Conservation (phyloP, 2,888 invertebrate species). For the Microplitis manilae region DNA sequence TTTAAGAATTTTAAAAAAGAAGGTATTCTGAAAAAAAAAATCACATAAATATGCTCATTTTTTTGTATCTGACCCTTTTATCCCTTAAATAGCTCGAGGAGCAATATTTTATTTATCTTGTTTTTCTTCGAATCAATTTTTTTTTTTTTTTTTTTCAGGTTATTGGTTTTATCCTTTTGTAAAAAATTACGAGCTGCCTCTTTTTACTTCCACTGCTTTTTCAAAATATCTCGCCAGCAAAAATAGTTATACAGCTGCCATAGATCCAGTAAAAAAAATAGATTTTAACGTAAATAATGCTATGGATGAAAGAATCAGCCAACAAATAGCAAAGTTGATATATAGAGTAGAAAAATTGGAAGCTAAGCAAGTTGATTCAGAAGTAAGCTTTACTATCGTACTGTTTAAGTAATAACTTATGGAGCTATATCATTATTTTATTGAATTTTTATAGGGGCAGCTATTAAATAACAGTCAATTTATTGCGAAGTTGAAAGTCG, state of each 20-base stretch:
- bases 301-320: constrained; percentile 46
- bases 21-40: too few relatives aligned
- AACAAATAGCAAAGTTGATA: constrained; percentile 54
- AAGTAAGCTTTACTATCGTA: constrained; percentile 45
- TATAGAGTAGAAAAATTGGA: constrained; percentile 59
- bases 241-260: neutral
- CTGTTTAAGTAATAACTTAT: neutral
- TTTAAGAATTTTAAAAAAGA: too few relatives aligned
- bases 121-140: neutral
- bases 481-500: neutral
- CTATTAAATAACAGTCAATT: neutral
- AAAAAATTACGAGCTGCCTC: neutral
- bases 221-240: neutral
- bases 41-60: too few relatives aligned
- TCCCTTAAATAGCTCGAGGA: too few relatives aligned
- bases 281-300: neutral
- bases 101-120: too few relatives aligned
- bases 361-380: constrained; percentile 46
- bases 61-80: too few relatives aligned
- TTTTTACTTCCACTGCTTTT: neutral
- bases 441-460: neutral
- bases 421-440: neutral
- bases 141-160: neutral
- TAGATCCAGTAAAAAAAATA: neutral
- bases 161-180: constrained; percentile 5